Conservation (phyloP, 1,140 invertebrate genomes). For the Matsumurasca onukii region DNA sequence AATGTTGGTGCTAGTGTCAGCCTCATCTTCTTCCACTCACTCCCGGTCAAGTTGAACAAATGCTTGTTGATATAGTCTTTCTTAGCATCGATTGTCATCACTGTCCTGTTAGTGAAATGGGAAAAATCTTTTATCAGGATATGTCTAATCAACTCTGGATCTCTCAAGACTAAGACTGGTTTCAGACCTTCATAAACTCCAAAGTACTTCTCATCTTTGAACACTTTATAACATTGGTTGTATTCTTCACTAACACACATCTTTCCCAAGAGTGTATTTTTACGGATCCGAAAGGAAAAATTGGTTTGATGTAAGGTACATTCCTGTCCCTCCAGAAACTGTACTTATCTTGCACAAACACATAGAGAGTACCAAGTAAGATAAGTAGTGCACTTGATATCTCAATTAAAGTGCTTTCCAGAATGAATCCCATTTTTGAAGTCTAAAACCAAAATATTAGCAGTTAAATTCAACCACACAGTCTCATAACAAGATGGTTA, state of each 20-base stretch:
- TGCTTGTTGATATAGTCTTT: conserved; percentile 54
- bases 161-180: conserved; percentile 18
- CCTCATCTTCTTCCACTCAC: conserved; percentile 58
- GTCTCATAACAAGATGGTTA: no score
- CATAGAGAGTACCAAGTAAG: conserved; percentile 40
- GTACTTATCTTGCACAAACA: not conserved
- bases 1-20: conserved; percentile 61
- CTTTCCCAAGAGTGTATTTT: conserved; percentile 37
- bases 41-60: conserved; percentile 52
- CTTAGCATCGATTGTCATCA: conserved; percentile 45
- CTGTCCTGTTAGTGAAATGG: conserved; percentile 52
- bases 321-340: conserved; percentile 51
- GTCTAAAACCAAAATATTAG: no score
- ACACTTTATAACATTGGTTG: conserved; percentile 8
- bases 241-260: not conserved
- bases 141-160: conserved; percentile 51
- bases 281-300: conserved; percentile 46
- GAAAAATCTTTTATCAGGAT: conserved; percentile 57
- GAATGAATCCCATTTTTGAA: not conserved
- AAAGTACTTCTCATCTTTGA: conserved; percentile 12
- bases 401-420: not conserved
- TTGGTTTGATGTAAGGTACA: conserved; percentile 45
- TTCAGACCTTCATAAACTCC: conserved; percentile 7
- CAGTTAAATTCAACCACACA: no score
- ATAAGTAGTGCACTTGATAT: not conserved